Evolutionary conservation across 53 echinoderm and acorn worm species (phyloP).

Genomic region (Mesocentrotus franciscanus): DNA sequence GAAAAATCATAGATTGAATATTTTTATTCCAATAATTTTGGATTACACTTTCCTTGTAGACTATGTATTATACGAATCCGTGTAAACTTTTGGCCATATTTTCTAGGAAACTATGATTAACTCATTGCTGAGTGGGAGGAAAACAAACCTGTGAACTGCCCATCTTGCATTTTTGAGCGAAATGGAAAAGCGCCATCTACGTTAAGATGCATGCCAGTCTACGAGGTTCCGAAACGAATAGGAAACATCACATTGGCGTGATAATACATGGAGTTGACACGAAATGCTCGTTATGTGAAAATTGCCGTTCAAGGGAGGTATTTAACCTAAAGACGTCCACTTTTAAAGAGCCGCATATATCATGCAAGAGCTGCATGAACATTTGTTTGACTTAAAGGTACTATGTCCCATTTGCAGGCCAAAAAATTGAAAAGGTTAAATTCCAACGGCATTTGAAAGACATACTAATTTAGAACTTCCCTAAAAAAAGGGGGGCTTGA

Average conservation of each 20-base stretch:
- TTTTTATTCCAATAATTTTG: background rate
- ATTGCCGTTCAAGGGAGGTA: background rate
- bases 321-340: background rate
- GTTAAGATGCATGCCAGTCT: background rate
- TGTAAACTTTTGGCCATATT: background rate
- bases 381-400: too few relatives aligned
- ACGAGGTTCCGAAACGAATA: background rate
- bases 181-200: conserved; percentile 42
- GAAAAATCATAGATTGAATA: background rate
- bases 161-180: conserved; percentile 1
- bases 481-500: too few relatives aligned
- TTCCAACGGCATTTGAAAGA: too few relatives aligned
- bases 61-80: background rate
- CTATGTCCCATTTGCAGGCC: too few relatives aligned
- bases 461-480: too few relatives aligned
- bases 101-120: conserved; percentile 10
- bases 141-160: background rate
- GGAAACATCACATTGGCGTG: background rate
- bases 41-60: background rate
- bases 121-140: background rate
- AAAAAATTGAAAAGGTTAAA: too few relatives aligned
- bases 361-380: too few relatives aligned
- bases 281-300: background rate
- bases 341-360: background rate
- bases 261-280: background rate